phyloP scores from a whole-genome alignment of 37 sponge, comb jelly and placozoan species.

The Chondrilla cf. caribensis region DNA sequence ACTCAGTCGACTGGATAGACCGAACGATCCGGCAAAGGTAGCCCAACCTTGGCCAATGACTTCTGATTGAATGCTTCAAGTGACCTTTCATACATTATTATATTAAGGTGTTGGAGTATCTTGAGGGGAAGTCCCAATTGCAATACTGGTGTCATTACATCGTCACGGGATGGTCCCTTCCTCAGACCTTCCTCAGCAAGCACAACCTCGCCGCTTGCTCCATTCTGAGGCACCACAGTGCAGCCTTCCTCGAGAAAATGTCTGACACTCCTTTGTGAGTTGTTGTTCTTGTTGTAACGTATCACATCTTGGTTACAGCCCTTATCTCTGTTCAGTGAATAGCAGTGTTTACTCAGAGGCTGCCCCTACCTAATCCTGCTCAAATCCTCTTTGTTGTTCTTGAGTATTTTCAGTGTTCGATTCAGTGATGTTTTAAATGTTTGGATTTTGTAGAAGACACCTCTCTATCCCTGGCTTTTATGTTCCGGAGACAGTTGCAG shows the following conservation, averaged over 20 bases:
- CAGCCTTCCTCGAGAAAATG: slow-evolving; percentile 1
- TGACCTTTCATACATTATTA: no score
- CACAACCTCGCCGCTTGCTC: background rate
- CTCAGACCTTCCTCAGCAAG: slow-evolving; percentile 12
- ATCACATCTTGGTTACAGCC: background rate
- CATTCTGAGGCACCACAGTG: background rate
- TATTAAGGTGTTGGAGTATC: background rate
- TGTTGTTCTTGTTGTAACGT: background rate
- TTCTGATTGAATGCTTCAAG: background rate
- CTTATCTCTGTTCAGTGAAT: background rate
- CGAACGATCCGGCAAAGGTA: slow-evolving; percentile 44
- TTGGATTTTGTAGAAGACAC: no score
- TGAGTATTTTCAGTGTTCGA: no score
- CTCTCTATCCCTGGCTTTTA: background rate
- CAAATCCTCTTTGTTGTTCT: no score
- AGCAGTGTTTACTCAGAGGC: no score
- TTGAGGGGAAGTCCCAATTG: slow-evolving; percentile 5
- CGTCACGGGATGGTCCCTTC: background rate
- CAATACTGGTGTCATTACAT: background rate
- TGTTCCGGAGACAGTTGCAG: background rate
- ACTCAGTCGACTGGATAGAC: slow-evolving; percentile 31
- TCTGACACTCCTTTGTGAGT: background rate
- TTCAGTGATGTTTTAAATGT: no score
- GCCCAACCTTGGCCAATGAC: background rate
- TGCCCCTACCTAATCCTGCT: no score